Base-by-base conservation (phyloP, 2,888 invertebrate genomes). In the Matsumyia berberina region DNA sequence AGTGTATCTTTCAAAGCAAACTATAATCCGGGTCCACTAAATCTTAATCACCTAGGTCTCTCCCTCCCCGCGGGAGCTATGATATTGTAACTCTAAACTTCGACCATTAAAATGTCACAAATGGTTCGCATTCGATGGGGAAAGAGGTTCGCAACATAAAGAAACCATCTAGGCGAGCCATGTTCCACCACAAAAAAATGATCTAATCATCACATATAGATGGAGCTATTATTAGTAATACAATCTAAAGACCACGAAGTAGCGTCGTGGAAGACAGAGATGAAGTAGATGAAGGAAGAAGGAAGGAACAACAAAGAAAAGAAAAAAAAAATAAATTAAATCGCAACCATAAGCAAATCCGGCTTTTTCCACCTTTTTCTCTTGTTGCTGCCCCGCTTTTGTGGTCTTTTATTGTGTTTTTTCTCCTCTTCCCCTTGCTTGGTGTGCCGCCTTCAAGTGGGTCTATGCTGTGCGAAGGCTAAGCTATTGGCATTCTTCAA, bases 171-270 rank as follows among this genome's bases (percentile, higher is more conserved):
- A 72, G 49, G 37, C 31, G 49, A 72, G 39, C 42, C 35, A 46
- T 42, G 35, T 49, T 60, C 39, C 49, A 51, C 58, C 53, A 11
- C 66, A 53, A 67, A n/a, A n/a, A n/a, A n/a, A 77, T 70, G 82
- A 82, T 77, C 77, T 82, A 82, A 82, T 82, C 82, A 66, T 60
- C 77, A 77, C 77, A 57, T 72, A 53, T 60, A 76, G 64, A 81
- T 51, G 64, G 69, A 70, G 77, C 33, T 70, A 49, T 77, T 70
- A 31, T 67, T 67, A 42, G 77, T 66, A 70, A 82, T 53, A 35
- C 70, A 76, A 82, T 53, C 70, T 67, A 31, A 49, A 15, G 15
- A 33, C 78, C 7, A 64, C 31, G 15, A 55, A 42, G 24, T 24
- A 42, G 42, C 5, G 42, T 42, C 12, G 42, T 24, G 24, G 24